Conservation (phyloP, 2,797 vertebrate species). For the Oreochromis grahami region DNA sequence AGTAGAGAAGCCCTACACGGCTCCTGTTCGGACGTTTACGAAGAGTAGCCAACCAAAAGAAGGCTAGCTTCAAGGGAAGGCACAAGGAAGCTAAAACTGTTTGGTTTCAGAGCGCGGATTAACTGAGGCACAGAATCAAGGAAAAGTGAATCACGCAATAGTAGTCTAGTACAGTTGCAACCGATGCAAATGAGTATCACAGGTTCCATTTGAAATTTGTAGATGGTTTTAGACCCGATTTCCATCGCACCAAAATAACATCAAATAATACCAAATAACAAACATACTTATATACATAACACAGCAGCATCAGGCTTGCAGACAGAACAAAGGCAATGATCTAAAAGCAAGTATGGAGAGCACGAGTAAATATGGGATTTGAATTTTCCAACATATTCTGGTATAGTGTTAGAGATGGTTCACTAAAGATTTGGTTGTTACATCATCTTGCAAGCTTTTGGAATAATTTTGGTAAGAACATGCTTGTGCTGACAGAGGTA, state of each 20-base stretch:
- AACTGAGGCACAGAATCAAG: background rate
- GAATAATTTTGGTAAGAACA: background rate
- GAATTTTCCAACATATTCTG: background rate
- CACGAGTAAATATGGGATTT: background rate
- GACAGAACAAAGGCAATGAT: background rate
- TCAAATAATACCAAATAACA: background rate
- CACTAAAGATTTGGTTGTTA: background rate
- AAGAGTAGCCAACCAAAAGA: background rate
- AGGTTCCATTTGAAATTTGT: accelerated
- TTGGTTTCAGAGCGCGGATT: background rate
- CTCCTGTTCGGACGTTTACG: background rate
- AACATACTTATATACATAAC: background rate
- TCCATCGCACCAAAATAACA: background rate
- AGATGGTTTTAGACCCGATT: background rate
- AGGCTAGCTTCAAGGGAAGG: background rate
- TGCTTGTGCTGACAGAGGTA: background rate
- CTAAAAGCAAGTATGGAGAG: background rate
- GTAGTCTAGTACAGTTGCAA: background rate
- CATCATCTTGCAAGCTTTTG: background rate
- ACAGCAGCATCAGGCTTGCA: background rate
- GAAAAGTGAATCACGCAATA: background rate
- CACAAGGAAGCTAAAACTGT: background rate
- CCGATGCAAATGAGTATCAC: background rate
- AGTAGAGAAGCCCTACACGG: background rate
- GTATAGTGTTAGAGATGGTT: background rate